Conservation (phyloP, 2,113 vertebrate species). For the Otus sunia region DNA sequence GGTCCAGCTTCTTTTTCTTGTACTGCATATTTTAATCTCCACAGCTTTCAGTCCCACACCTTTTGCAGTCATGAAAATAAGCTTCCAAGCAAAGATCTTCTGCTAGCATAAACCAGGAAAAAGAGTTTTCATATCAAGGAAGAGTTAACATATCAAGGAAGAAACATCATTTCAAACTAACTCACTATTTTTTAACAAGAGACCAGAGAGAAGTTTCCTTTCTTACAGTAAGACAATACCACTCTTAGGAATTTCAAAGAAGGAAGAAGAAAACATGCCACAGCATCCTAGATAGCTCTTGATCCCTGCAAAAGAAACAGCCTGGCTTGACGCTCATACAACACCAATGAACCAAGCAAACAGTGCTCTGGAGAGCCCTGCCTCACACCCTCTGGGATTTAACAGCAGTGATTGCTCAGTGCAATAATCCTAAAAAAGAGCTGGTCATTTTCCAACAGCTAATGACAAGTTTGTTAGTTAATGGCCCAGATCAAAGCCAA, state of each 20-base stretch:
- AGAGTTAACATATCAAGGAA: background rate
- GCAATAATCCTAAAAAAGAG: background rate
- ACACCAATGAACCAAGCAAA: background rate
- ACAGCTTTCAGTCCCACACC: background rate
- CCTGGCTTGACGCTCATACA: background rate
- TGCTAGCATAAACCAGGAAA: background rate
- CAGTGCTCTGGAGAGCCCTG: background rate
- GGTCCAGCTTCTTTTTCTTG: slow-evolving; percentile 14
- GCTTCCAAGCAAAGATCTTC: background rate
- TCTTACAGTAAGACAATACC: background rate
- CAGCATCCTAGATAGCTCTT: background rate
- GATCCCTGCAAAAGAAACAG: background rate
- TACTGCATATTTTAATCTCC: background rate
- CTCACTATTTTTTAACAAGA: background rate
- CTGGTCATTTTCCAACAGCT: slow-evolving; percentile 45
- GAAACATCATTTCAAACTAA: background rate
- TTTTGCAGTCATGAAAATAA: background rate
- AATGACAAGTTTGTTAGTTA: slow-evolving; percentile 55
- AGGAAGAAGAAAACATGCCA: background rate
- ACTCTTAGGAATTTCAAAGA: background rate
- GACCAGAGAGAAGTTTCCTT: background rate
- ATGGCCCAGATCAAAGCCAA: slow-evolving; percentile 48
- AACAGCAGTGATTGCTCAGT: background rate
- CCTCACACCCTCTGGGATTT: background rate
- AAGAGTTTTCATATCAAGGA: background rate